Evolutionary conservation across 2,797 vertebrate genomes (phyloP).

Genomic region (Zalophus californianus): DNA sequence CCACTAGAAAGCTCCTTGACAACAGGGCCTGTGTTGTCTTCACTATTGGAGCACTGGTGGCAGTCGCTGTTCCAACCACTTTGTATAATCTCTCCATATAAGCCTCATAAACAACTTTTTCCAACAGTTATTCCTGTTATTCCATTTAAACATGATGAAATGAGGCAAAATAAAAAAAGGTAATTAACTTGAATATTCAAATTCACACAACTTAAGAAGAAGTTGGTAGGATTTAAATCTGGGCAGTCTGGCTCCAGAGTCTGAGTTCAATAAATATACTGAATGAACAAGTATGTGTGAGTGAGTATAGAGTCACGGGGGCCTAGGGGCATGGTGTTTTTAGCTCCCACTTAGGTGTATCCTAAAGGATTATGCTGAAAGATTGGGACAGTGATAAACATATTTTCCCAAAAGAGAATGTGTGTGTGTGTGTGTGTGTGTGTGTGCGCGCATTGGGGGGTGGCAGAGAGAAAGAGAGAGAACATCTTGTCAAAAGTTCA

Average conservation of each 20-base stretch:
- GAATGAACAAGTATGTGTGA: background rate
- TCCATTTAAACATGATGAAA: conserved; percentile 10
- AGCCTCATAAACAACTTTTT: background rate
- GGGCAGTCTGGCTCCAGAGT: background rate
- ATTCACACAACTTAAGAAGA: background rate
- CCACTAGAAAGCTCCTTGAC: background rate
- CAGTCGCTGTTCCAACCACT: background rate
- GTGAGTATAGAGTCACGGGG: background rate
- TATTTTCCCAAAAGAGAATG: background rate
- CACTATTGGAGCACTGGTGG: background rate
- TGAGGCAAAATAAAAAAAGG: background rate
- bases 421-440: background rate
- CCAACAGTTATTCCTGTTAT: background rate
- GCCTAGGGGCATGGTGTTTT: background rate
- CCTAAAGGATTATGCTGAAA: background rate
- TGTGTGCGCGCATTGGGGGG: background rate
- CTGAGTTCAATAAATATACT: background rate
- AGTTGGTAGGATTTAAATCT: conserved; percentile 17
- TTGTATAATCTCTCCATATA: background rate
- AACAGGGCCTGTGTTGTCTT: background rate
- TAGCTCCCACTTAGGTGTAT: background rate
- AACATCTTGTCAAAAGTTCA: background rate
- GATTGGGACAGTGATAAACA: background rate
- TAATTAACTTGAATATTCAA: conserved; percentile 13
- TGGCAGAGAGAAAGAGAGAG: background rate